Evolutionary conservation across 2,797 vertebrate species (phyloP).

Genomic region (Babyrousa celebensis): DNA sequence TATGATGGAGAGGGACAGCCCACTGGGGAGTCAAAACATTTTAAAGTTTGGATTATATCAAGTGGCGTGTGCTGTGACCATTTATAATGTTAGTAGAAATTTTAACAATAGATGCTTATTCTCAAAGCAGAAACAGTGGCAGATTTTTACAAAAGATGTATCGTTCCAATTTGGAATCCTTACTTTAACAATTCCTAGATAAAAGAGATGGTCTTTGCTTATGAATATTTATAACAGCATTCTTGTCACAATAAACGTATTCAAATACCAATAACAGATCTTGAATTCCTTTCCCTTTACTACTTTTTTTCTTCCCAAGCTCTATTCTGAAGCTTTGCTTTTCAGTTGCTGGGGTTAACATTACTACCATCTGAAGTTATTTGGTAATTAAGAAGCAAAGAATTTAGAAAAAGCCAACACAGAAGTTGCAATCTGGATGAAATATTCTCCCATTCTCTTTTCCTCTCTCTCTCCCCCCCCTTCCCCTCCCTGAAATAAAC

Average conservation of each 20-base stretch:
- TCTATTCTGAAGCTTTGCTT: conserved; percentile 41
- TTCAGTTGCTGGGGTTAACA: conserved; percentile 67
- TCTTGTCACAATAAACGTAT: conserved; percentile 88
- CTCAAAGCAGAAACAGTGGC: conserved; percentile 78
- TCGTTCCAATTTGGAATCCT: conserved; percentile 82
- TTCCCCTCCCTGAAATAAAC: not conserved
- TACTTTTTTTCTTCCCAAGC: conserved; percentile 65
- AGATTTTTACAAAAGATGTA: conserved; percentile 81
- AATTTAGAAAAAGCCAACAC: conserved; percentile 63
- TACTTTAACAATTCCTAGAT: conserved; percentile 71
- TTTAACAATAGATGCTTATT: conserved; percentile 85
- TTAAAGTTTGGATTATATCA: conserved; percentile 69
- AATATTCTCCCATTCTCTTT: not conserved
- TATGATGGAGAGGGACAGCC: not conserved
- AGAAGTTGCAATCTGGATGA: conserved; percentile 54
- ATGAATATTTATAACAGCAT: conserved; percentile 86
- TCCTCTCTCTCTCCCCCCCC: not conserved
- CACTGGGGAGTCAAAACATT: conserved; percentile 56
- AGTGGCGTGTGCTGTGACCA: conserved; percentile 76
- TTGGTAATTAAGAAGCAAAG: conserved; percentile 63
- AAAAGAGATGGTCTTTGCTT: conserved; percentile 85
- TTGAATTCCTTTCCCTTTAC: conserved; percentile 86
- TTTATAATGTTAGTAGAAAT: conserved; percentile 83
- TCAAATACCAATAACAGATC: conserved; percentile 82
- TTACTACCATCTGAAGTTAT: conserved; percentile 48